Percentiles rank a stretch among this genome's conserved stretches.
Conservation (phyloP, 1,140 invertebrate genomes). For the Aphelinus certus region DNA sequence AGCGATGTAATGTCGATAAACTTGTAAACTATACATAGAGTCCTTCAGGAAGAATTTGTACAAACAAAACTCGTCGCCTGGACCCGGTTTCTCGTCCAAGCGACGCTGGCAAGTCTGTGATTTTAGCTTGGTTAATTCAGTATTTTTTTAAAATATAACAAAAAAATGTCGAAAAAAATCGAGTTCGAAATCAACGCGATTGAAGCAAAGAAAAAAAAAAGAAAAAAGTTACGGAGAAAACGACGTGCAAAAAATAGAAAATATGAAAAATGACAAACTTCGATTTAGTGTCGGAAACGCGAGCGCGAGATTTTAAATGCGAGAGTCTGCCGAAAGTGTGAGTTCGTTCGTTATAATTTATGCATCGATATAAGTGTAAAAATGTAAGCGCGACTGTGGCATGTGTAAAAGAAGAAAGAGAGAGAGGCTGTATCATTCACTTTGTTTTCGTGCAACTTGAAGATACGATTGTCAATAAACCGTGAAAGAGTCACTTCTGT, state of each 20-base stretch:
- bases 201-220: slow-evolving; percentile 44
- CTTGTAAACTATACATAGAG: slow-evolving; percentile 53
- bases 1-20: slow-evolving; percentile 35
- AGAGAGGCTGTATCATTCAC: slow-evolving; percentile 7
- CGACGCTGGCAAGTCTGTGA: slow-evolving; percentile 62
- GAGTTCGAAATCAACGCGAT: slow-evolving; percentile 54
- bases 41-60: slow-evolving; percentile 66
- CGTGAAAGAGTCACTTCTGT: slow-evolving; percentile 13
- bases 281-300: slow-evolving; percentile 26
- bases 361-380: slow-evolving; percentile 14
- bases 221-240: slow-evolving; percentile 38
- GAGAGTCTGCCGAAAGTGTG: slow-evolving; percentile 9
- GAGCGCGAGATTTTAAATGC: slow-evolving; percentile 35
- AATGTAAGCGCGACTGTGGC: slow-evolving; percentile 2
- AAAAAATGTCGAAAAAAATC: slow-evolving; percentile 38
- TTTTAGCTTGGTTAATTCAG: slow-evolving; percentile 68
- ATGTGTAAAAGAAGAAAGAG: slow-evolving; percentile 26
- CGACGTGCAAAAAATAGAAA: slow-evolving; percentile 17
- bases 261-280: slow-evolving; percentile 1
- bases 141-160: slow-evolving; percentile 62
- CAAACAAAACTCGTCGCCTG: slow-evolving; percentile 60
- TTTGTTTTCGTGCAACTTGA: neutral
- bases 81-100: slow-evolving; percentile 6
- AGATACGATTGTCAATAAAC: neutral
- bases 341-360: slow-evolving; percentile 20